phyloP scores from a whole-genome alignment of 2,797 vertebrate genomes.

The Chromis chromis region DNA sequence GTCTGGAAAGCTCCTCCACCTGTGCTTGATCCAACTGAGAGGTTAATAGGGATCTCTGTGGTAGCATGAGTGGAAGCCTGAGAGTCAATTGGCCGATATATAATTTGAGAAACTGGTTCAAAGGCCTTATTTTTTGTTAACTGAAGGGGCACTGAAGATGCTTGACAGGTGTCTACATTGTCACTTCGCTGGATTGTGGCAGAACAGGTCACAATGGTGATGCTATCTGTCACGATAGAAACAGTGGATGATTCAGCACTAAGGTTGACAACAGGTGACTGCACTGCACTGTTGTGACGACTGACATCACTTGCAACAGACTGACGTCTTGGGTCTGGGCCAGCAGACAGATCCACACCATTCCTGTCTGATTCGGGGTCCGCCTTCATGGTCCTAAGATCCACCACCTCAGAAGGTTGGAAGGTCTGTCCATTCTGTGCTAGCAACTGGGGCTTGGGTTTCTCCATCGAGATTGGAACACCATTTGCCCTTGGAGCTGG shows the following conservation, averaged over 20 bases:
- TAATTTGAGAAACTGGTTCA: constrained; percentile 88
- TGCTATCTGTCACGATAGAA: constrained; percentile 86
- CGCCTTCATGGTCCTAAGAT: constrained; percentile 92
- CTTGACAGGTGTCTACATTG: constrained; percentile 80
- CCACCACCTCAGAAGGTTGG: constrained; percentile 91
- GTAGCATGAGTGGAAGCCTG: constrained; percentile 79
- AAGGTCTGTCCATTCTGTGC: constrained; percentile 86
- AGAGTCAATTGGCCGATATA: constrained; percentile 83
- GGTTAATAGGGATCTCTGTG: constrained; percentile 94
- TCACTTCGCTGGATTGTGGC: constrained; percentile 84
- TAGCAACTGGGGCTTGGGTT: constrained; percentile 78
- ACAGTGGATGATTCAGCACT: constrained; percentile 88
- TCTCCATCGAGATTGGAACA: constrained; percentile 82
- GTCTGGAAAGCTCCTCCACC: constrained; percentile 82
- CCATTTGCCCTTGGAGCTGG: constrained; percentile 83
- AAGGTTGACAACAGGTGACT: constrained; percentile 94
- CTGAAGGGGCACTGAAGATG: constrained; percentile 88
- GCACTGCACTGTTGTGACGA: constrained; percentile 91
- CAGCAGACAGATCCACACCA: constrained; percentile 91
- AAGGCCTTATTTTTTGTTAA: constrained; percentile 91
- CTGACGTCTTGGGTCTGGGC: constrained; percentile 86
- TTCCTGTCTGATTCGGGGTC: constrained; percentile 86
- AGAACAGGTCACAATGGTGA: constrained; percentile 89
- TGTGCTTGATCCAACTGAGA: constrained; percentile 87
- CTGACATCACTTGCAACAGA: constrained; percentile 79